Conservation (phyloP, 2,888 invertebrate species). For the Thereva nobilitata region DNA sequence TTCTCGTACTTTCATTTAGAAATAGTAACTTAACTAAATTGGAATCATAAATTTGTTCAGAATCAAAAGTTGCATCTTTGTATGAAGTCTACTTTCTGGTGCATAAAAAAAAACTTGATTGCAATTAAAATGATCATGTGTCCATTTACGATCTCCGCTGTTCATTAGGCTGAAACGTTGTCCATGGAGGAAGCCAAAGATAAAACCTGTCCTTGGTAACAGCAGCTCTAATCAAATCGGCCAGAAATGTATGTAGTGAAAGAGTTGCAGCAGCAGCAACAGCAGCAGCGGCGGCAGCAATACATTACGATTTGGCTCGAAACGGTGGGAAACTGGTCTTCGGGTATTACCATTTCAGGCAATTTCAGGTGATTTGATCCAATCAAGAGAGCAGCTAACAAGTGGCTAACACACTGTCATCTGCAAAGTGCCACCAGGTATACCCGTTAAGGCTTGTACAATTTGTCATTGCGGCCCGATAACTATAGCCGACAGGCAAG, state of each 20-base stretch:
- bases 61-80: no score
- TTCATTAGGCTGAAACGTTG: not conserved
- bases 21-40: no score
- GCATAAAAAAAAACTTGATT: slow-evolving; percentile 12
- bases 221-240: no score
- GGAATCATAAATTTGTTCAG: no score
- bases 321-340: slow-evolving; percentile 10
- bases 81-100: no score
- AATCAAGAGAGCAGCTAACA: slow-evolving; percentile 26
- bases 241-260: no score
- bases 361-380: slow-evolving; percentile 32
- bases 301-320: slow-evolving; percentile 7
- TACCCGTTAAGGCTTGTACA: slow-evolving; percentile 20
- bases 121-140: slow-evolving; percentile 25
- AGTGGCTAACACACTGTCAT: slow-evolving; percentile 21
- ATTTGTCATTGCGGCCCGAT: slow-evolving; percentile 38
- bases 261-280: no score
- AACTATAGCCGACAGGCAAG: slow-evolving; percentile 32
- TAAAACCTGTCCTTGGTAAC: no score
- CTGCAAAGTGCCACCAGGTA: slow-evolving; percentile 14
- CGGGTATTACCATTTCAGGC: slow-evolving; percentile 13
- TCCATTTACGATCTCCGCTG: not conserved
- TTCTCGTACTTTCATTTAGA: no score
- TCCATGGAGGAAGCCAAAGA: not conserved
- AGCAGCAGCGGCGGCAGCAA: not conserved